A percentile compares a stretch with the other conserved stretches of the same genome.
Conservation (phyloP, 2,113 vertebrate species). For the Felis catus region F.catus_Fca126_mat1.0 CM031411.1:37773001-37773500, state of each 20-base stretch:
- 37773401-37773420: not conserved
- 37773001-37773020: not conserved
- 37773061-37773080: not conserved
- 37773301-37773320: not conserved
- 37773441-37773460: not conserved
- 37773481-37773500: not conserved
- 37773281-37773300: not conserved
- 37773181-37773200: not conserved
- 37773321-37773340: not conserved
- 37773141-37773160: not conserved
- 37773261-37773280: not conserved
- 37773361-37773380: not conserved
- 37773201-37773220: not conserved
- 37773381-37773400: not conserved
- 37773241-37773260: not conserved
- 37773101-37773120: not conserved
- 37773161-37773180: not conserved
- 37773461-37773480: not conserved
- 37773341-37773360: not conserved
- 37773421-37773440: not conserved
- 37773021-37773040: not conserved
- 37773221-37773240: not conserved
- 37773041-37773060: not conserved
- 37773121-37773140: not conserved
- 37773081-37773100: not conserved